Percentiles rank a stretch among this genome's conserved stretches.
phyloP scores from a whole-genome alignment of 1,140 invertebrate species.

The Aphaenogaster ashmeadi region DNA sequence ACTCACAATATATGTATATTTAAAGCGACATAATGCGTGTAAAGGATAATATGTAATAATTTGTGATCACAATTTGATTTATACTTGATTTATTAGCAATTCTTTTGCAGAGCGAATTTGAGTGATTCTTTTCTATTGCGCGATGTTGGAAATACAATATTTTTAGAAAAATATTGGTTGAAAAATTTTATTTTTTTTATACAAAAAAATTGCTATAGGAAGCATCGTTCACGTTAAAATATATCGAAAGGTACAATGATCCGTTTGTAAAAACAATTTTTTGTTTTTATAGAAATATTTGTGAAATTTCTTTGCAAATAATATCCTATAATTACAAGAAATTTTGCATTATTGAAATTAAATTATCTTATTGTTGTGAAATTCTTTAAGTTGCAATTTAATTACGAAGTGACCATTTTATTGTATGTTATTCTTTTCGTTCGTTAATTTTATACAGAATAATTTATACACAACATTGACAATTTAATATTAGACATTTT shows the following conservation, averaged over 20 bases:
- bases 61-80: not conserved
- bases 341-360: conserved; percentile 22
- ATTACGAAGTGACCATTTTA: not conserved
- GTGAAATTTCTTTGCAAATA: not conserved
- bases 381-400: conserved; percentile 4
- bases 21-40: not conserved
- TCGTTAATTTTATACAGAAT: not conserved
- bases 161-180: not conserved
- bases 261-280: not conserved
- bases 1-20: not conserved
- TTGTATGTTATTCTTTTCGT: not conserved
- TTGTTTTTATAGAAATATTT: not conserved
- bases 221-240: conserved; percentile 2
- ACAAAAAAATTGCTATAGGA: not conserved
- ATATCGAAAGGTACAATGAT: not conserved
- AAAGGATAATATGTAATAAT: not conserved
- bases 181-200: not conserved
- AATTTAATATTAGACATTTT: not conserved
- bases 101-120: not conserved
- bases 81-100: not conserved
- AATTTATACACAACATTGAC: not conserved
- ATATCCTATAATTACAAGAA: not conserved
- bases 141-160: not conserved
- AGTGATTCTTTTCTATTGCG: not conserved
- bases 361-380: not conserved